Evolutionary conservation across 2,797 vertebrate genomes (phyloP), one percentile per base, ranked within the genome.

Genomic region (Cynopterus sphinx): DNA sequence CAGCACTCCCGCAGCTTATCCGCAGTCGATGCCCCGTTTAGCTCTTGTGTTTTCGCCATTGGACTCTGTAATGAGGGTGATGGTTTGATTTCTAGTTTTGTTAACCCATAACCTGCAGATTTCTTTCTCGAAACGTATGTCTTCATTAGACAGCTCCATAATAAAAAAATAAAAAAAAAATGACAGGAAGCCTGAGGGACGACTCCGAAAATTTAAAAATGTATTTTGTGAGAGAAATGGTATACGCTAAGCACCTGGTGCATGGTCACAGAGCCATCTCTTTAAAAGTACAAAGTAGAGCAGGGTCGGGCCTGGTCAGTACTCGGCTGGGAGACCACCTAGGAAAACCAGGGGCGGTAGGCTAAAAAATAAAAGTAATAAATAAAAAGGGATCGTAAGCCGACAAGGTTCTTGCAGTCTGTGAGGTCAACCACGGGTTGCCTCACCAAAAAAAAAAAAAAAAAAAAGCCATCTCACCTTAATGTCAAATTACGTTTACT

Each of bases 41-140:
- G 74, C 57, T 77, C 74, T 83, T 51, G 16, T n/a, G 73, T 94
- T 87, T 41, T 88, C 83, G 87, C 83, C 79, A 21, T 5, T 39
- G 46, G 77, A 61, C 28, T 6, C 73, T 43, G 21, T 26, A 61
- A 41, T 68, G 78, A 86, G 46, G 59, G 43, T 28, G 39, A 57
- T 88, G 61, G 36, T 61, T 94, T 90, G 63, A 70, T 61, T 87
- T 94, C 43, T 77, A 51, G 49, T 82, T 91, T 85, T 22, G 4
- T 51, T 63, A 77, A 41, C 7, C 41, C 28, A 15, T 10, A 70
- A 81, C 87, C 89, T 92, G 21, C 59, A 87, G 31, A 90, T 36
- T 70, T n/a, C 78, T 96, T 90, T 87, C 43, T 59, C 21, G 79
- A 49, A 61, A 67, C 1, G 4, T 49, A 51, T 77, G 71, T 68